Percentiles rank a stretch among this genome's conserved stretches.
Evolutionary conservation across 2,113 vertebrate genomes (phyloP).

Genomic region (Zosterops pallidus): DNA sequence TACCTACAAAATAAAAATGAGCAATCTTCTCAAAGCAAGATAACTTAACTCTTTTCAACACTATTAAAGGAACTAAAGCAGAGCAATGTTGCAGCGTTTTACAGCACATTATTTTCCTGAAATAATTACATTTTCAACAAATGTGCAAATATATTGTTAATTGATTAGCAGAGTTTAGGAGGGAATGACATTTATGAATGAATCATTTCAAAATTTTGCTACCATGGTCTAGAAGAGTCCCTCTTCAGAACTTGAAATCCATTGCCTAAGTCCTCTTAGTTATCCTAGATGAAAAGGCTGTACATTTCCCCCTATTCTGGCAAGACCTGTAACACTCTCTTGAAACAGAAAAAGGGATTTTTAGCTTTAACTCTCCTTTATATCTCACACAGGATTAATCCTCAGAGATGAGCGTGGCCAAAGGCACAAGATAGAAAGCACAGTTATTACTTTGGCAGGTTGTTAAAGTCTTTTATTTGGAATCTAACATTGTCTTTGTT

Average conservation of each 20-base stretch:
- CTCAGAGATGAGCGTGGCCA: neutral
- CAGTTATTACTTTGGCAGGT: neutral
- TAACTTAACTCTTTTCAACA: neutral
- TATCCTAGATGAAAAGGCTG: neutral
- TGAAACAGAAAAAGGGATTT: neutral
- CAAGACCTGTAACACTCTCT: neutral
- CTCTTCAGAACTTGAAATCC: neutral
- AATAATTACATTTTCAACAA: neutral
- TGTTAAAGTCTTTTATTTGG: conserved; percentile 37
- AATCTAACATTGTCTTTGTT: conserved; percentile 13
- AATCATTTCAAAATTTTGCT: neutral
- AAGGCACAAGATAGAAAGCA: neutral
- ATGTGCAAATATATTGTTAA: neutral
- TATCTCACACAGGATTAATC: conserved; percentile 15
- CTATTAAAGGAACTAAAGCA: neutral
- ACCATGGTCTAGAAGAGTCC: neutral
- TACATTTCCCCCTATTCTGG: neutral
- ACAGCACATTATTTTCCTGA: neutral
- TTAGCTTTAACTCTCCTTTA: conserved; percentile 10
- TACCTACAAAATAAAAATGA: neutral
- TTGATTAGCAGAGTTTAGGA: neutral
- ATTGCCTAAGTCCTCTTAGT: neutral
- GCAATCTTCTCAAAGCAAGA: neutral
- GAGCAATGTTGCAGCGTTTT: neutral
- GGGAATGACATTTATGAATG: neutral